These are phyloP conservation scores for Haemorhous mexicanus DNA, from an alignment of 2,113 vertebrate genomes.

Conservation along the genomic window DNA sequence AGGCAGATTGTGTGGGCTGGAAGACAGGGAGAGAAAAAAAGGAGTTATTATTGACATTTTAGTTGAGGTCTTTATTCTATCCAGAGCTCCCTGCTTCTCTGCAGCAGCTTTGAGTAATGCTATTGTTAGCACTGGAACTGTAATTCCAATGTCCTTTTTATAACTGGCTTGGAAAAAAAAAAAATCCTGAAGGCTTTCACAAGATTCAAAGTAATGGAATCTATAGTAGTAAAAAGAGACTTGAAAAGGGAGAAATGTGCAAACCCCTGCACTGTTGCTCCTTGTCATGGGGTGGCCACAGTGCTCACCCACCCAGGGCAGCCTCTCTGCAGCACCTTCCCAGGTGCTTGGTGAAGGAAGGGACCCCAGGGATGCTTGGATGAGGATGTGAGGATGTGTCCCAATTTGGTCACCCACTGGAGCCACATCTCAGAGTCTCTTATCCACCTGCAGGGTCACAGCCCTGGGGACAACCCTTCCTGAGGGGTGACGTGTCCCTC, in stretches of 20 bases:
- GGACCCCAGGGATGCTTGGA: background rate
- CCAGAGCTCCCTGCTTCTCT: background rate
- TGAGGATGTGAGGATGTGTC: background rate
- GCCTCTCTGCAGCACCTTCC: background rate
- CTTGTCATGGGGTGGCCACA: accelerated
- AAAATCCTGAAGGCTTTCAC: background rate
- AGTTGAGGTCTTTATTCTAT: slow-evolving; percentile 21
- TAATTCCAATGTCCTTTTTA: slow-evolving; percentile 4
- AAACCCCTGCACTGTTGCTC: accelerated
- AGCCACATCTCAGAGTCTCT: accelerated
- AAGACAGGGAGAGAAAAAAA: background rate
- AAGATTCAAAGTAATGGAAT: background rate
- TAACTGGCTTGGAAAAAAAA: background rate
- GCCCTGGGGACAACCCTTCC: background rate
- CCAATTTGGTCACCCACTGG: background rate
- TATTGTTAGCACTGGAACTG: slow-evolving; percentile 1
- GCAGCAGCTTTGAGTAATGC: background rate
- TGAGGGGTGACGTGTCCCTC: accelerated
- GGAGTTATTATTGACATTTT: slow-evolving; percentile 27
- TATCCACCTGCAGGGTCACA: background rate
- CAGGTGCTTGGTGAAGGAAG: accelerated
- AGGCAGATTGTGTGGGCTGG: background rate
- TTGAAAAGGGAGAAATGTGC: background rate
- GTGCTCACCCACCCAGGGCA: accelerated
- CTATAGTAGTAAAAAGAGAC: background rate